Base-by-base conservation (phyloP, 2,797 vertebrate genomes). In the Galaxias olidus region DNA sequence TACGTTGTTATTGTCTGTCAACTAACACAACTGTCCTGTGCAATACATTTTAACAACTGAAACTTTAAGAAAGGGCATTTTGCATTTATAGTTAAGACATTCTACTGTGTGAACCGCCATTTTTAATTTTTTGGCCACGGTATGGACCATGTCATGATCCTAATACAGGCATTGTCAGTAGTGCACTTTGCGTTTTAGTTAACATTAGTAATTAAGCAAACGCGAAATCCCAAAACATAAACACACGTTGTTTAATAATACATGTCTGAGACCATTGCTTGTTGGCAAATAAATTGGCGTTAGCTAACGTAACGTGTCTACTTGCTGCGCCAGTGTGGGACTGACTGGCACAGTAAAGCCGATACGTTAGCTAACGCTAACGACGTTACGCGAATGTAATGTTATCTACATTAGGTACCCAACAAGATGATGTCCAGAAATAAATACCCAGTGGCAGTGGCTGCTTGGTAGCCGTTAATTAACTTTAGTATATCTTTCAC, bases 71-170 rank as follows among this genome's bases (percentile, higher is more conserved):
- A 1, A 15, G 49, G 59, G 63, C 78, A 20, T 79, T 85, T 83
- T 78, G 64, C 73, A 59, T 73, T 75, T 78, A 74, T 82, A 84
- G 79, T 85, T 72, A 67, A 71, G 74, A 78, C 87, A 79, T 79
- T 86, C 73, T 82, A 81, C 86, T 87, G 78, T 86, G 86, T 87
- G 88, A 90, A 92, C 90, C 92, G 92, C 92, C 92, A 93, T 93
- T 92, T 93, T 93, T 93, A 91, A 93, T 91, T 72, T 30, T 30
- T 30, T 92, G 87, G 87, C 88, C 79, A 84, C n/a, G n/a, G n/a
- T n/a, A n/a, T 80, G 86, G 84, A 86, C 87, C 78, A 84, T 79
- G 86, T 83, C 30, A 30, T 30, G 30, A 30, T 30, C 30, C 30
- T 30, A 30, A 30, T n/a, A 30, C 30, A 30, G 30, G 30, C 30